These are phyloP conservation scores for Lamproptera curius DNA, from an alignment of 2,888 invertebrate genomes.

Conservation along the genomic window DNA sequence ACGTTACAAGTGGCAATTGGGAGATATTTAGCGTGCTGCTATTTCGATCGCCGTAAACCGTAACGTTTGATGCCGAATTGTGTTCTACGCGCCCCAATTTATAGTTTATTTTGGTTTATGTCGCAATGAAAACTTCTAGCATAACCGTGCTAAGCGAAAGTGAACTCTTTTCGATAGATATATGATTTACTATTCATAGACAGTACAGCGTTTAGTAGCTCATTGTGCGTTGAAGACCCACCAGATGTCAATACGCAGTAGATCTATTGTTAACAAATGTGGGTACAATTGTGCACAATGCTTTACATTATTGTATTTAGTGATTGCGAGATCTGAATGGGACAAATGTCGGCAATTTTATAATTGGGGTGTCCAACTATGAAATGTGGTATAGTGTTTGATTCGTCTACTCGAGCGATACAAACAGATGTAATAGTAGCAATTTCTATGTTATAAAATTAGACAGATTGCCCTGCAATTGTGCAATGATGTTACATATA, in stretches of 20 bases:
- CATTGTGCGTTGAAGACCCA: conserved; percentile 36
- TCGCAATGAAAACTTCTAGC: not conserved
- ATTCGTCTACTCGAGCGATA: not conserved
- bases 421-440: not conserved
- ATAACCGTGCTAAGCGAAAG: not conserved
- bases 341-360: conserved; percentile 69
- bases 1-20: conserved; percentile 59
- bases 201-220: conserved; percentile 19
- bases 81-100: not conserved
- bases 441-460: no score
- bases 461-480: no score
- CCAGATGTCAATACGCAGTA: conserved; percentile 64
- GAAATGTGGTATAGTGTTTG: conserved; percentile 27
- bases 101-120: conserved; percentile 12
- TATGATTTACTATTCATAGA: no score
- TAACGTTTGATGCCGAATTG: conserved; percentile 1
- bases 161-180: no score
- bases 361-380: conserved; percentile 58
- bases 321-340: conserved; percentile 45
- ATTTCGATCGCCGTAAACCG: conserved; percentile 25
- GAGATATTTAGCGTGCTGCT: conserved; percentile 41
- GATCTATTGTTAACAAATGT: conserved; percentile 71
- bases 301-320: conserved; percentile 64
- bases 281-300: conserved; percentile 70
- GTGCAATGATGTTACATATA: no score